These are phyloP conservation scores for Allophyes oxyacanthae DNA, from an alignment of 2,888 invertebrate species.

Conservation along the genomic window DNA sequence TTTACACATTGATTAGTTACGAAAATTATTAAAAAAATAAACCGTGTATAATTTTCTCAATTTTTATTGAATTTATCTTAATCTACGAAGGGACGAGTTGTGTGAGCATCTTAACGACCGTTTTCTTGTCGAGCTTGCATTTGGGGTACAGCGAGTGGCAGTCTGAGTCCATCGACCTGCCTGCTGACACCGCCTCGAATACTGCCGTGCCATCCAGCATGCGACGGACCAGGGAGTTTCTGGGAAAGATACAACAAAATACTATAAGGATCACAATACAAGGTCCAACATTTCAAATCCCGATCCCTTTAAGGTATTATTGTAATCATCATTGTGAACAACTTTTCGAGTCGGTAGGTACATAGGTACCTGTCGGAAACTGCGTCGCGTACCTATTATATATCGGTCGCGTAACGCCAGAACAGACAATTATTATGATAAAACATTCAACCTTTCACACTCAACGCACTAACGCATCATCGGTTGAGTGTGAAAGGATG, in stretches of 20 bases:
- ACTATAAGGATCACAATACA: neutral
- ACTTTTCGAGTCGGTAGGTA: too few species aligned
- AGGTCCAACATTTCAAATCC: too few species aligned
- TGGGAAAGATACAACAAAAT: slow-evolving; percentile 76
- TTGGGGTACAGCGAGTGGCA: slow-evolving; percentile 90
- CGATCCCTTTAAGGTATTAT: too few species aligned
- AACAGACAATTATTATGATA: too few species aligned
- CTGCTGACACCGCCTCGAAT: slow-evolving; percentile 92
- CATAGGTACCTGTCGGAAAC: too few species aligned
- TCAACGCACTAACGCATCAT: too few species aligned
- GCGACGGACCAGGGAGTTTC: slow-evolving; percentile 91
- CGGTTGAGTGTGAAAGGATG: too few species aligned
- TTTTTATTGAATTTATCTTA: slow-evolving; percentile 33
- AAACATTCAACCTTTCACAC: too few species aligned
- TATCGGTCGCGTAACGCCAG: too few species aligned
- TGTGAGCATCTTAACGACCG: slow-evolving; percentile 91
- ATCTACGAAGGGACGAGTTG: slow-evolving; percentile 89
- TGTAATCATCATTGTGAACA: too few species aligned
- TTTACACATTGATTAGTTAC: too few species aligned
- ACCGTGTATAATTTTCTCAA: neutral
- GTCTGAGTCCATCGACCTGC: slow-evolving; percentile 89
- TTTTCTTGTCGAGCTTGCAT: slow-evolving; percentile 92
- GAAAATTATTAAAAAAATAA: neutral
- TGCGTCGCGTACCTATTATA: too few species aligned
- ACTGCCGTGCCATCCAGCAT: slow-evolving; percentile 92